Evolutionary conservation across 1,140 invertebrate species (phyloP).

Genomic region (Venturia canescens): DNA sequence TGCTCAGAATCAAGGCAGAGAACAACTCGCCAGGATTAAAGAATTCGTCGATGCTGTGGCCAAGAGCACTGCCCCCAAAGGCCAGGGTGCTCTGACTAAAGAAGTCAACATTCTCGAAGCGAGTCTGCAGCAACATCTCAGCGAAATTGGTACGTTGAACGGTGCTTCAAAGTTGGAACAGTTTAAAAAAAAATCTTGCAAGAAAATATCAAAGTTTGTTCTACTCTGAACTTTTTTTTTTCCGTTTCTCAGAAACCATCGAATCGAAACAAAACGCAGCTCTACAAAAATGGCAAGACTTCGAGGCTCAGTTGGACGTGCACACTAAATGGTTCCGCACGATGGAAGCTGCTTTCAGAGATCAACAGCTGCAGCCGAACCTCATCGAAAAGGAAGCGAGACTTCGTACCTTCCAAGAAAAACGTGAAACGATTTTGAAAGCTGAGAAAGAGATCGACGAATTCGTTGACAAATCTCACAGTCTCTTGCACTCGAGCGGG

Average conservation of each 20-base stretch:
- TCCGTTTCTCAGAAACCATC: conserved; percentile 74
- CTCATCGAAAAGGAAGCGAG: conserved; percentile 88
- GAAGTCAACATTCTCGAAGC: conserved; percentile 85
- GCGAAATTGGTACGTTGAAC: conserved; percentile 78
- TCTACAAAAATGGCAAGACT: conserved; percentile 90
- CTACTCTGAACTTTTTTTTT: conserved; percentile 35
- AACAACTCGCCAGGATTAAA: conserved; percentile 84
- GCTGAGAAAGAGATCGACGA: conserved; percentile 91
- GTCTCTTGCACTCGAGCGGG: conserved; percentile 88
- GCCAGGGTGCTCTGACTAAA: conserved; percentile 84
- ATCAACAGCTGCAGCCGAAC: conserved; percentile 89
- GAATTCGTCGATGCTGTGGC: conserved; percentile 83
- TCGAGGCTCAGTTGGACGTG: conserved; percentile 87
- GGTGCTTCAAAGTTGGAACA: neutral
- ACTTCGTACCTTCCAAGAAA: conserved; percentile 84
- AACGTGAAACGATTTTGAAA: conserved; percentile 84
- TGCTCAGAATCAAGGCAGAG: conserved; percentile 84
- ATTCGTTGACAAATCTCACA: conserved; percentile 94
- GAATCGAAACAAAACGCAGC: conserved; percentile 85
- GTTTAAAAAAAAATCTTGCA: neutral
- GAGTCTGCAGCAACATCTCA: conserved; percentile 81
- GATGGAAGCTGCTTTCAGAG: conserved; percentile 89
- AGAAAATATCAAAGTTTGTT: neutral
- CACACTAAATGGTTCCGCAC: conserved; percentile 91
- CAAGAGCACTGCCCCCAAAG: conserved; percentile 89